Evolutionary conservation across 2,888 invertebrate genomes (phyloP), one percentile per base, ranked within the genome.

Genomic region (Portevinia maculata): DNA sequence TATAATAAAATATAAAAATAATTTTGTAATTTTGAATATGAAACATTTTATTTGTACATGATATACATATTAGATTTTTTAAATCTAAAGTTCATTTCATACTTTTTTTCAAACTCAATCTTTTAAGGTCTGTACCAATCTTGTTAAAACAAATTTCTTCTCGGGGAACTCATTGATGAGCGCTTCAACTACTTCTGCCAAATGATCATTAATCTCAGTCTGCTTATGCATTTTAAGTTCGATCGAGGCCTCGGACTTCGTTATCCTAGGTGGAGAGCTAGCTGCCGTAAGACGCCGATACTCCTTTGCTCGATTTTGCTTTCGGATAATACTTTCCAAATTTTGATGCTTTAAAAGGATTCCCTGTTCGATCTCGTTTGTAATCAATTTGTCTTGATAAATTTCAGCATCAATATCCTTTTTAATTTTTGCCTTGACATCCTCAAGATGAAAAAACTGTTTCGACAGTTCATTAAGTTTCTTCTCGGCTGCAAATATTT

Each of bases 251-350:
- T 92, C 91, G 52, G 91, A 92, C 75, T 87, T 87, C 15, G 79
- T 73, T 28, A 84, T 64, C 64, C 87, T 88, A 1, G 87, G 85
- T 0, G 85, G 76, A 9, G 85, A 86, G 19, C 89, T 87, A 0
- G 89, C 88, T 21, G 92, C 92, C 1, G 92, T 88, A 0, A 93
- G 90, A 1, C 91, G 91, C 0, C 91, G 87, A 65, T 94, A 92
- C 85, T 94, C 92, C 84, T 91, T 93, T 30, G 94, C 93, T 81
- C 94, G 93, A 30, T 94, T 93, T 88, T 96, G 96, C 85, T 93
- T 93, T 53, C 94, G 92, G 0, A 96, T 92, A 17, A 96, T 92
- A 50, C 91, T 91, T 83, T 93, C 93, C 34, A 93, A 86, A 5
- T 93, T 90, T 17, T 88, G 86, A 84, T 90, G 88, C 34, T 90